Evolutionary conservation across 2,888 invertebrate genomes (phyloP).

Genomic region (Drosophila neonasuta): DNA sequence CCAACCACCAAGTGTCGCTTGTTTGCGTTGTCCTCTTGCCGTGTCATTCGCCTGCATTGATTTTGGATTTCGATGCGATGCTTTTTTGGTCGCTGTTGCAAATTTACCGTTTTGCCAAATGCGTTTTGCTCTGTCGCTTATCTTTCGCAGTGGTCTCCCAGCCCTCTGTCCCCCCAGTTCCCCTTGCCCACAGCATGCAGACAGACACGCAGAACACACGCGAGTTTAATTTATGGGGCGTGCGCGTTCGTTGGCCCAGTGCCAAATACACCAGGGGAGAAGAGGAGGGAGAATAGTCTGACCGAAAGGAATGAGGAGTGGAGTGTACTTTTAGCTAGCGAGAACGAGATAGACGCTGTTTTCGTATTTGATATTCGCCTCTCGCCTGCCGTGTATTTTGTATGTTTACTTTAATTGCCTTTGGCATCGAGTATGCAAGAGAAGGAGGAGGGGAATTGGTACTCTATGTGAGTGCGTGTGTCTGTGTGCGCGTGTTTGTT

Average conservation of each 20-base stretch:
- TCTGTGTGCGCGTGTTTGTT: conserved; percentile 42
- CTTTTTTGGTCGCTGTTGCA: conserved; percentile 32
- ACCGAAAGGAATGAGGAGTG: conserved; percentile 8
- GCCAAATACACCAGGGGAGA: conserved; percentile 47
- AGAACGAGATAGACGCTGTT: conserved; percentile 2
- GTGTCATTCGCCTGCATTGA: conserved; percentile 69
- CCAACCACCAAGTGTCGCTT: neutral
- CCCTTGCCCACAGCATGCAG: neutral
- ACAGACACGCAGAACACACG: conserved; percentile 43
- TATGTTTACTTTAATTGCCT: conserved; percentile 68
- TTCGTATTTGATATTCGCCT: conserved; percentile 55
- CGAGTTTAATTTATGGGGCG: conserved; percentile 72
- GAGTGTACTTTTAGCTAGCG: conserved; percentile 10
- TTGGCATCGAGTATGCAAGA: conserved; percentile 33
- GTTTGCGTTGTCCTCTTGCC: conserved; percentile 22
- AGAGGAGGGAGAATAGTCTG: conserved; percentile 11
- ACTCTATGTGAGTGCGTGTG: neutral
- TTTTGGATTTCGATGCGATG: conserved; percentile 40
- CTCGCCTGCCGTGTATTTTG: conserved; percentile 32
- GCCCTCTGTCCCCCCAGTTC: neutral
- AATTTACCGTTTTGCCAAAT: conserved; percentile 65
- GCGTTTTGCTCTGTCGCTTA: conserved; percentile 59
- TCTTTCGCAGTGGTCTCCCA: conserved; percentile 28
- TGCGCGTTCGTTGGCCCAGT: conserved; percentile 64
- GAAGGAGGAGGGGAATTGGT: neutral